Evolutionary conservation across 2,888 invertebrate genomes (phyloP), one percentile per base, ranked within the genome.

Genomic region (Stramonita haemastoma): DNA sequence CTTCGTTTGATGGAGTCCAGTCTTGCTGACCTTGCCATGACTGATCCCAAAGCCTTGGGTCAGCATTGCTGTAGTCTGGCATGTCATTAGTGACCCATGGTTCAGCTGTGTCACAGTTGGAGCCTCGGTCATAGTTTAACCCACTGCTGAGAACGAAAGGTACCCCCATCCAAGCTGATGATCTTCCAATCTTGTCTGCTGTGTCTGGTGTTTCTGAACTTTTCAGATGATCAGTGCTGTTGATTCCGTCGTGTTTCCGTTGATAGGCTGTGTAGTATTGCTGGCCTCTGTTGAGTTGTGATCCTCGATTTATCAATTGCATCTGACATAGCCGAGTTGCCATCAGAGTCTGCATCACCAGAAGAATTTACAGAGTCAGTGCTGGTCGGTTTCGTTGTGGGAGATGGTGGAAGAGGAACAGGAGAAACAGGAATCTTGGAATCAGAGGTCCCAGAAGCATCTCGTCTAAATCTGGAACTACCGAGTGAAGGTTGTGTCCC

Each of bases 401-500:
- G 87, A n/a, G 87, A 87, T 29, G 87, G 87, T 22, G 87, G 87
- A 32, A 36, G 87, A 29, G 87, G 73, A 17, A 87, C 73, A 17
- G 87, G 56, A 26, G 73, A 34, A 73, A 60, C 73, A 13, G 77
- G 70, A 17, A 29, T 87, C n/a, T 56, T 17, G n/a, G 84, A 57
- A 57, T 85, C 84, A 13, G 8, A 22, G 11, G 22, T 46, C 5
- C 26, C 57, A 11, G 70, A 70, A 57, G 86, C 81, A 26, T 79
- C 34, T 87, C 87, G 56, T 32, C 87, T 56, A 32, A 81, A 87
- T 11, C 87, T 79, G 36, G 79, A 29, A 32, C 36, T 56, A 1
- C 77, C 34, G 15, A 19, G 34, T 60, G 79, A 29, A 29, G 32
- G 86, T 15, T 85, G 86, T 29, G 36, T 66, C 6, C 86, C 86